Conservation (phyloP, 2,113 vertebrate genomes). For the Amia ocellicauda region DNA sequence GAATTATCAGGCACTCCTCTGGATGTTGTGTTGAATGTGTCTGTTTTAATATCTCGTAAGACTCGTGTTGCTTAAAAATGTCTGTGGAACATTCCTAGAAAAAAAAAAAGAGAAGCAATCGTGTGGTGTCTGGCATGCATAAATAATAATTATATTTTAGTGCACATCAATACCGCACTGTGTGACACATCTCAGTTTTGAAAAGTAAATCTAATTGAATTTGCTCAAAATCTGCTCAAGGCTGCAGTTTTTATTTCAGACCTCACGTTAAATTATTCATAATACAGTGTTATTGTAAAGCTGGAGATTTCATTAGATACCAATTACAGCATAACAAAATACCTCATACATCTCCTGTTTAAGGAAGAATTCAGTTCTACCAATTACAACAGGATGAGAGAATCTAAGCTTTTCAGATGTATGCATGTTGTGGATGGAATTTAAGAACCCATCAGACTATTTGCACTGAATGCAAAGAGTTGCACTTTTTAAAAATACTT, state of each 20-base stretch:
- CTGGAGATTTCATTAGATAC: conserved; percentile 33
- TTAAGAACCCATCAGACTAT: no score
- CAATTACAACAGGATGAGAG: conserved; percentile 10
- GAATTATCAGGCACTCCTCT: no score
- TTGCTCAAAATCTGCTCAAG: conserved; percentile 26
- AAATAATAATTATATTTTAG: conserved; percentile 19
- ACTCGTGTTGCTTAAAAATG: background rate
- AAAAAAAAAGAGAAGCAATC: conserved; percentile 3
- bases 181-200: conserved; percentile 18
- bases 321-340: conserved; percentile 18
- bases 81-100: background rate
- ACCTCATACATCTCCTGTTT: conserved; percentile 14
- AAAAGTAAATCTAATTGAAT: conserved; percentile 27
- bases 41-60: background rate
- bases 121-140: conserved; percentile 12
- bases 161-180: conserved; percentile 17
- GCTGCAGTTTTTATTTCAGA: conserved; percentile 41
- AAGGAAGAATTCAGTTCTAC: conserved; percentile 9
- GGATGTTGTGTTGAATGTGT: no score
- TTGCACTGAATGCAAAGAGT: no score
- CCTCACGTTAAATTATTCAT: conserved; percentile 46
- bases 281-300: conserved; percentile 38
- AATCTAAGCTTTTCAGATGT: background rate
- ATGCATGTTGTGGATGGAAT: background rate
- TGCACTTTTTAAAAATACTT: no score